Base-by-base conservation (phyloP, 2,797 vertebrate genomes). In the Tangara arthus region DNA sequence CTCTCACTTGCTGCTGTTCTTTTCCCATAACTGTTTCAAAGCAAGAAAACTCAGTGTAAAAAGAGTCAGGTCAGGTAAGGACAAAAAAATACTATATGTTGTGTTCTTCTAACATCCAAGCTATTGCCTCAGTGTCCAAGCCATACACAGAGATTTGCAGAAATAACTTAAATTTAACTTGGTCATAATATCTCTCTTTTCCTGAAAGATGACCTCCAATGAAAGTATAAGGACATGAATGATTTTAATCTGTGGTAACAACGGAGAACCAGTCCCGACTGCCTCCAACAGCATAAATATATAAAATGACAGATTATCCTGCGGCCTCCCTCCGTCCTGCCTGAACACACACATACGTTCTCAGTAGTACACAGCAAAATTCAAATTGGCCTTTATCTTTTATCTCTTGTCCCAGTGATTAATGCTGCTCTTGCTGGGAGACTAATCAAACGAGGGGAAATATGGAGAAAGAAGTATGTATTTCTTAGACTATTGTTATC, bases 231-330 rank as follows among this genome's bases (percentile, higher is more conserved):
- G 95, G 95, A 97, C 59, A 35, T 78, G 95, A 95, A 94, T 97
- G 97, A 97, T 98, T 97, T 97, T 98, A 97, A 98, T 98, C 93
- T 73, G 53, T 82, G 63, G 70, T 95, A 98, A 97, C 97, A 98
- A 97, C 93, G 92, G 93, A 73, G 79, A 96, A 90, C 87, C 42
- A 49, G 84, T 96, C 85, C 81, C 55, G 88, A 91, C 81, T 59
- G 69, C 94, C 84, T 93, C 70, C 68, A 96, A 90, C 44, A 75
- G 57, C 90, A 95, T 95, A 97, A 97, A 97, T 98, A 97, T 92
- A 97, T 86, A 86, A 95, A 97, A 97, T 97, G 97, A 98, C 97
- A 98, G 94, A 97, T 97, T 97, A 93, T 97, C 92, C 89, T 93
- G 73, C 61, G 83, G 76, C 92, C 87, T 78, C 64, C 56, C 47